Percentiles rank a stretch among this genome's conserved stretches.
Conservation (phyloP, 1,140 invertebrate genomes). For the Drosophila baimaii region DNA sequence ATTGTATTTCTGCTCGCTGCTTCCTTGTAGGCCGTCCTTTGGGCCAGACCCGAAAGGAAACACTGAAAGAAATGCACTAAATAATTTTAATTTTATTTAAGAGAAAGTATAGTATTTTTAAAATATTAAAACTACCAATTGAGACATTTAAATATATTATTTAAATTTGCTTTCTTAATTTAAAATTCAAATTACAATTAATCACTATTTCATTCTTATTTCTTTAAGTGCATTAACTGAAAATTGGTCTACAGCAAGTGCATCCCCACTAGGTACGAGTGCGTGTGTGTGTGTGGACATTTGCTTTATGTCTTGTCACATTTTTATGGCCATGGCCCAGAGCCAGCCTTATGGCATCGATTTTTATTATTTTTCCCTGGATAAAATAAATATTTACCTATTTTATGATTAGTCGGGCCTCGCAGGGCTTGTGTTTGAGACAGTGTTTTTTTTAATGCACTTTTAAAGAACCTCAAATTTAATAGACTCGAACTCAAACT, state of each 20-base stretch:
- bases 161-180: not conserved
- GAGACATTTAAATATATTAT: not conserved
- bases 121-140: too few species aligned
- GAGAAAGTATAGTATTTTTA: not conserved
- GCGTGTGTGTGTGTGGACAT: conserved; percentile 45
- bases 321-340: conserved; percentile 62
- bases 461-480: conserved; percentile 76
- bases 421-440: conserved; percentile 33
- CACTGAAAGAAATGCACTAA: not conserved
- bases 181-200: not conserved
- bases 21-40: conserved; percentile 59
- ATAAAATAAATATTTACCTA: conserved; percentile 78
- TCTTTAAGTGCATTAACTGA: not conserved
- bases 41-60: conserved; percentile 1
- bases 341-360: conserved; percentile 68
- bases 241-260: conserved; percentile 54
- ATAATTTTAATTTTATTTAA: not conserved
- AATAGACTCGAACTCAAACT: conserved; percentile 55
- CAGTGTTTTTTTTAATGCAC: conserved; percentile 73
- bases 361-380: conserved; percentile 73
- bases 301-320: conserved; percentile 78
- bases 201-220: not conserved
- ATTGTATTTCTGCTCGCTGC: conserved; percentile 64
- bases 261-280: conserved; percentile 5
- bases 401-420: conserved; percentile 65